phyloP scores from a whole-genome alignment of 1,140 invertebrate species.

The Tetranychus cinnabarinus region DNA sequence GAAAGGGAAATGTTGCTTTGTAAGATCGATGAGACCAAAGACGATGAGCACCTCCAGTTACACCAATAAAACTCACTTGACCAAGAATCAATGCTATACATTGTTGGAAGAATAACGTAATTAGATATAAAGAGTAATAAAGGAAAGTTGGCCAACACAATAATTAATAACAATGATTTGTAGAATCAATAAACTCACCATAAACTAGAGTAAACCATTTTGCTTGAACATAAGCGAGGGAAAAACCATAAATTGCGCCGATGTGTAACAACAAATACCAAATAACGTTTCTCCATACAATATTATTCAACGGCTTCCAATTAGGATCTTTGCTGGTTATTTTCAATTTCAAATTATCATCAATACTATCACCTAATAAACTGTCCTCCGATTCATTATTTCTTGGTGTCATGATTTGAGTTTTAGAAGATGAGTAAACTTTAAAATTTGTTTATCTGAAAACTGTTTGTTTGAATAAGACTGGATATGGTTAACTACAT shows the following conservation, averaged over 20 bases:
- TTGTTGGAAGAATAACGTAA: too few relatives aligned
- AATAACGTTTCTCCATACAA: conserved; percentile 10
- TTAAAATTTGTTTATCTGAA: too few relatives aligned
- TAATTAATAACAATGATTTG: too few relatives aligned
- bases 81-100: background rate
- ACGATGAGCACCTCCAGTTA: conserved; percentile 78
- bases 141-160: too few relatives aligned
- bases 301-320: conserved; percentile 15
- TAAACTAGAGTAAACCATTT: background rate
- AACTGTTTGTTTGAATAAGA: too few relatives aligned
- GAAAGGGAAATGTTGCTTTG: conserved; percentile 66
- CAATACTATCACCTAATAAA: too few relatives aligned
- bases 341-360: too few relatives aligned
- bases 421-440: too few relatives aligned
- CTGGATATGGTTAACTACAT: too few relatives aligned
- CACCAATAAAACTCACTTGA: conserved; percentile 26
- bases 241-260: conserved; percentile 7
- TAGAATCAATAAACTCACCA: background rate
- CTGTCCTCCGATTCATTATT: too few relatives aligned
- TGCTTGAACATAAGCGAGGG: conserved; percentile 2
- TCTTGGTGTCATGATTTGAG: too few relatives aligned
- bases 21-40: conserved; percentile 81
- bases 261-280: conserved; percentile 8
- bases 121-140: too few relatives aligned
- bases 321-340: background rate